Evolutionary conservation across 2,888 invertebrate genomes (phyloP).

Genomic region (Protophormia terraenovae): DNA sequence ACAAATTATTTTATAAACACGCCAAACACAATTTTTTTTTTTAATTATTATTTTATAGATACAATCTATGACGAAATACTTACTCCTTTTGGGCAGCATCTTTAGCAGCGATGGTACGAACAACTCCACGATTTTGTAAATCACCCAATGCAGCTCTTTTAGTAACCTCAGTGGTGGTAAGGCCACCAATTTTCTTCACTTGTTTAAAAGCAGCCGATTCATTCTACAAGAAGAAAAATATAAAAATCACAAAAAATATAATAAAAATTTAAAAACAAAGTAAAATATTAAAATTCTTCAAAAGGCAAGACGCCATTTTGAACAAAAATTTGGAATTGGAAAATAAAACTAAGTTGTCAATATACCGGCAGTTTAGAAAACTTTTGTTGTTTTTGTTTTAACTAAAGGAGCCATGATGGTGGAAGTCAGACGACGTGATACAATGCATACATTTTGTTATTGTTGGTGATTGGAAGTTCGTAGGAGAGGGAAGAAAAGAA

Average conservation of each 20-base stretch:
- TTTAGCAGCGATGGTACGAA: slow-evolving; percentile 73
- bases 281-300: too few species aligned
- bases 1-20: too few species aligned
- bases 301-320: not conserved
- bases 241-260: not conserved
- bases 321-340: not conserved
- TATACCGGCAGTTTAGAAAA: slow-evolving; percentile 1
- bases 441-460: not conserved
- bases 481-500: not conserved
- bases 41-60: not conserved
- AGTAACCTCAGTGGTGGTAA: slow-evolving; percentile 72
- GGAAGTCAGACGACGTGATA: not conserved
- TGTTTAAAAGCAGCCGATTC: slow-evolving; percentile 75
- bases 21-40: too few species aligned
- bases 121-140: slow-evolving; percentile 82
- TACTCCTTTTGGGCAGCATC: slow-evolving; percentile 78
- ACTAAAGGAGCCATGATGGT: slow-evolving; percentile 15
- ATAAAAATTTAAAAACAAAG: too few species aligned
- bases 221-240: slow-evolving; percentile 71
- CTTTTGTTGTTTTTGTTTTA: slow-evolving; percentile 9
- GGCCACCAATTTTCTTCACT: slow-evolving; percentile 75
- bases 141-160: slow-evolving; percentile 82
- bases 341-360: not conserved
- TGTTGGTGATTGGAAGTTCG: not conserved
- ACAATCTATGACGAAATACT: slow-evolving; percentile 56